These are phyloP conservation scores for Origma solitaria DNA, from an alignment of 2,113 vertebrate genomes.

Conservation along the genomic window DNA sequence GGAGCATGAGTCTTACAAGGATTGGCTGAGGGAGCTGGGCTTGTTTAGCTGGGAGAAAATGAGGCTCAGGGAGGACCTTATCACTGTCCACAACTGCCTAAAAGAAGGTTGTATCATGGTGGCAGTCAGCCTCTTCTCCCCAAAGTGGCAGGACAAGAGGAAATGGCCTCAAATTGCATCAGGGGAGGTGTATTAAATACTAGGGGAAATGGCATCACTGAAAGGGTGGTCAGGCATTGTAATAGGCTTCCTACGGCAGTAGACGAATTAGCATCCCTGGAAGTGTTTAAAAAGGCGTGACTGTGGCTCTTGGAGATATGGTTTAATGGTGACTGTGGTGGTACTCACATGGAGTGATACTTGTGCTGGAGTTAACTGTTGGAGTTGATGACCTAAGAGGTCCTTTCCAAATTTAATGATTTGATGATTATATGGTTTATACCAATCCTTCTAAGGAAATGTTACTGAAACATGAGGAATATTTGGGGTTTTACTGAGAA, in stretches of 20 bases:
- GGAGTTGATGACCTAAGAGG: background rate
- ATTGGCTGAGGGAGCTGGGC: background rate
- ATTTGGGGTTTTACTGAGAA: background rate
- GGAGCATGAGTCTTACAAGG: background rate
- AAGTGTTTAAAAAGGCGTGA: background rate
- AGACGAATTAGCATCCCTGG: background rate
- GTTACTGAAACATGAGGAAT: background rate
- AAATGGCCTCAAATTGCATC: background rate
- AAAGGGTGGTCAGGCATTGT: background rate
- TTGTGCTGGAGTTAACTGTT: background rate
- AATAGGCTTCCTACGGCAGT: background rate
- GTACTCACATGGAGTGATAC: background rate
- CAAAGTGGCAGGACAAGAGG: background rate
- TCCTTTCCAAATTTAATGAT: background rate
- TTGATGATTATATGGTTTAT: background rate
- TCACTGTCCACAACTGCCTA: background rate
- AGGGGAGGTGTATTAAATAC: background rate
- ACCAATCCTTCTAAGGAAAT: background rate
- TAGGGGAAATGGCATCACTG: background rate
- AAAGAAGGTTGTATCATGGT: background rate
- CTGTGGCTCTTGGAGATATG: background rate
- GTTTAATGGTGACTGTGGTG: background rate
- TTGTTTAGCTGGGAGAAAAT: background rate
- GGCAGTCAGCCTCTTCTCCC: rapidly evolving
- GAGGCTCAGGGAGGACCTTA: background rate